Conservation (phyloP, 2,113 vertebrate species). For the Oncorhynchus masou region DNA sequence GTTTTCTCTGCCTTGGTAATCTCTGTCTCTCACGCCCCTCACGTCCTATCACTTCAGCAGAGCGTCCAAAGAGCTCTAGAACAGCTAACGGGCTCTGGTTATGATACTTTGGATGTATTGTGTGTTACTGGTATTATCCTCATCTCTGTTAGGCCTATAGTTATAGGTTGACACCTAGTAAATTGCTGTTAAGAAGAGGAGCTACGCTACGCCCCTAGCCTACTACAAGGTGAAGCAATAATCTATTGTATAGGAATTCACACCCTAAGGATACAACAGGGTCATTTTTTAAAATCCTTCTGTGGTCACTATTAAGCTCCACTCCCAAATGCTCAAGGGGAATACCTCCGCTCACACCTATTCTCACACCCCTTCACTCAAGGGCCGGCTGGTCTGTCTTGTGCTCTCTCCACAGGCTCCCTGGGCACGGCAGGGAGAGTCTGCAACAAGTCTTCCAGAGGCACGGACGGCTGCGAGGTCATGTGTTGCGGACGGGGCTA, state of each 20-base stretch:
- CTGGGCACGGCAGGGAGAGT: slow-evolving; percentile 91
- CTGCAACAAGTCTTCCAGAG: slow-evolving; percentile 89
- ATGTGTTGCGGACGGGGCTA: slow-evolving; percentile 99
- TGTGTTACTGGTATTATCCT: not conserved
- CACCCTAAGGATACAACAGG: slow-evolving; percentile 63
- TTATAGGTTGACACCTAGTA: not conserved
- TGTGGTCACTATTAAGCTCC: slow-evolving; percentile 62
- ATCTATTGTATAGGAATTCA: slow-evolving; percentile 66
- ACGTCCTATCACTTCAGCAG: slow-evolving; percentile 41
- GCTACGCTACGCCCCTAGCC: slow-evolving; percentile 8
- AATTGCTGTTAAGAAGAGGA: slow-evolving; percentile 10
- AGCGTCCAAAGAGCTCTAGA: slow-evolving; percentile 41
- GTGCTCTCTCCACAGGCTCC: slow-evolving; percentile 75
- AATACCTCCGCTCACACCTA: slow-evolving; percentile 47
- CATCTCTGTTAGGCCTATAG: not conserved
- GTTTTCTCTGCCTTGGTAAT: slow-evolving; percentile 59
- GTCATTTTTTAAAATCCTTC: slow-evolving; percentile 64
- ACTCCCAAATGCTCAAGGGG: slow-evolving; percentile 51
- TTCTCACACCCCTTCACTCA: slow-evolving; percentile 26
- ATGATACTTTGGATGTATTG: not conserved
- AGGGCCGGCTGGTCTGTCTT: not conserved
- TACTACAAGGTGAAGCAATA: slow-evolving; percentile 42
- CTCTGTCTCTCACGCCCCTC: slow-evolving; percentile 42
- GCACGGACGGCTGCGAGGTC: slow-evolving; percentile 92
- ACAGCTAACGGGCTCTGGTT: slow-evolving; percentile 36